Percentiles rank a stretch among this genome's conserved stretches.
These are phyloP conservation scores for Tipula vernalis DNA, from an alignment of 2,888 invertebrate species.

Conservation along the genomic window DNA sequence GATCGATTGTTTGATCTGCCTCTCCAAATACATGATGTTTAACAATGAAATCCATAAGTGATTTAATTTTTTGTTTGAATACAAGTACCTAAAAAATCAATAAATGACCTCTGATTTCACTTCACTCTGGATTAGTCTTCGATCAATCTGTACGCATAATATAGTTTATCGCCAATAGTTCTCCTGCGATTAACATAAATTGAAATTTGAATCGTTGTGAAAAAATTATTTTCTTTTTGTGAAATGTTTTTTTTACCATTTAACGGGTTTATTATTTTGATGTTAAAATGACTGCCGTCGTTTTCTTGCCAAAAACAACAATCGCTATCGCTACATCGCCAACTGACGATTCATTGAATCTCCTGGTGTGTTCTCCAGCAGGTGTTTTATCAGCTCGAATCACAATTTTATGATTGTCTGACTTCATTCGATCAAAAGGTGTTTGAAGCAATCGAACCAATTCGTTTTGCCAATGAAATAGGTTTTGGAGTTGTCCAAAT, in stretches of 20 bases:
- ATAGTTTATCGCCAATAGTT: no score
- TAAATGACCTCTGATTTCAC: background rate
- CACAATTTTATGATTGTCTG: slow-evolving; percentile 17
- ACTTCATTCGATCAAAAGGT: slow-evolving; percentile 19
- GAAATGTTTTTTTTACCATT: background rate
- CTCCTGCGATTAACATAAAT: no score
- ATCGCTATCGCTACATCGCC: background rate
- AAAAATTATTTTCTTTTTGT: background rate
- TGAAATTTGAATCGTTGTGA: background rate
- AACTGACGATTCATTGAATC: background rate
- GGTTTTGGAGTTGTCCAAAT: background rate
- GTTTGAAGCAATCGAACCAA: slow-evolving; percentile 19
- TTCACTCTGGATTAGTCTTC: background rate
- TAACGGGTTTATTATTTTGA: background rate
- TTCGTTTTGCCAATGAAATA: background rate
- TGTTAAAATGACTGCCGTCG: background rate
- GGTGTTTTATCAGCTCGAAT: slow-evolving; percentile 11
- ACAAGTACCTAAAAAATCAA: no score
- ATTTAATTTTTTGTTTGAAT: no score
- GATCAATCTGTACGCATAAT: no score
- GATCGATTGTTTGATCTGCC: background rate
- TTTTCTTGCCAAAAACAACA: background rate
- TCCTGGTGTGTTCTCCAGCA: background rate
- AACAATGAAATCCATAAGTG: no score
- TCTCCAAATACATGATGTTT: no score